phyloP scores from a whole-genome alignment of 2,113 vertebrate species.

The Holacanthus passer region DNA sequence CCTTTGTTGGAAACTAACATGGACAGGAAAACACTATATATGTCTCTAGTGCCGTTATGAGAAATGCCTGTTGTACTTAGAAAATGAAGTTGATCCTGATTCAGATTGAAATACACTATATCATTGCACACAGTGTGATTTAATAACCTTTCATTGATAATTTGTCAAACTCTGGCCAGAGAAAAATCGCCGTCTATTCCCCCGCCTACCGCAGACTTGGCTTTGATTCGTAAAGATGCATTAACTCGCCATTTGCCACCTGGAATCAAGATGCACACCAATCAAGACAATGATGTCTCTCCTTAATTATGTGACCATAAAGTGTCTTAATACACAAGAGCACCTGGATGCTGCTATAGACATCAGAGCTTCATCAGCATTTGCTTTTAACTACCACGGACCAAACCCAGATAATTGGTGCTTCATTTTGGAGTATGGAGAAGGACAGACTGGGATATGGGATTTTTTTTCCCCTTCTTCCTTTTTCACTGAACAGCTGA shows the following conservation, averaged over 20 bases:
- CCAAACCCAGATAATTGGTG: slow-evolving; percentile 36
- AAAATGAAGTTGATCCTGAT: slow-evolving; percentile 2
- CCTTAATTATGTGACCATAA: slow-evolving; percentile 68
- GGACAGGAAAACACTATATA: background rate
- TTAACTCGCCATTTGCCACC: slow-evolving; percentile 65
- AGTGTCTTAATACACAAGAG: slow-evolving; percentile 61
- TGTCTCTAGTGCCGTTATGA: background rate
- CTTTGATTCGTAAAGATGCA: slow-evolving; percentile 51
- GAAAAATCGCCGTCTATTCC: slow-evolving; percentile 14
- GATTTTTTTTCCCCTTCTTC: background rate
- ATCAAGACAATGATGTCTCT: slow-evolving; percentile 58
- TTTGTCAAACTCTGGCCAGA: background rate
- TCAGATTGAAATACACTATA: slow-evolving; percentile 1
- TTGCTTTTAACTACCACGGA: slow-evolving; percentile 47
- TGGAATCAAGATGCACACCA: slow-evolving; percentile 65
- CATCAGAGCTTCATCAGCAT: slow-evolving; percentile 67
- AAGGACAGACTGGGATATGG: slow-evolving; percentile 9
- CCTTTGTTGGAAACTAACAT: background rate
- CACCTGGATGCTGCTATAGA: slow-evolving; percentile 69
- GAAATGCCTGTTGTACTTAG: background rate
- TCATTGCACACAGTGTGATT: slow-evolving; percentile 16
- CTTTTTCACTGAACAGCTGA: slow-evolving; percentile 24
- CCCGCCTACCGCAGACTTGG: slow-evolving; percentile 34
- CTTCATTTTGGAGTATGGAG: slow-evolving; percentile 29
- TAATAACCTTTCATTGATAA: slow-evolving; percentile 29